Evolutionary conservation across 2,113 vertebrate species (phyloP).

Genomic region (Vulpes vulpes): DNA sequence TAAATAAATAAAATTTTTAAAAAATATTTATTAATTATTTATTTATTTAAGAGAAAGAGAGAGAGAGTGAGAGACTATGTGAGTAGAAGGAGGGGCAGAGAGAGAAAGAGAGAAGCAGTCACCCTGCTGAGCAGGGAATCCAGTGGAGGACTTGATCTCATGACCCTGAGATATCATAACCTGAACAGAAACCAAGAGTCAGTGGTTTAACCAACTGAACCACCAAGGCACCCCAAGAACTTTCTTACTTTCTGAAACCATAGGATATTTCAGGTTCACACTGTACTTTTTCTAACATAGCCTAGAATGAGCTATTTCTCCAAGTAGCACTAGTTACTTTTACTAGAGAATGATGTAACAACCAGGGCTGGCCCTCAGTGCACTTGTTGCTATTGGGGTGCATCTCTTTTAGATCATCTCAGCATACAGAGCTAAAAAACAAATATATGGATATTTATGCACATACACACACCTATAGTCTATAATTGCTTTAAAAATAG

Average conservation of each 20-base stretch:
- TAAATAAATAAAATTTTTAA: too few species aligned
- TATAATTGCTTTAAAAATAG: conserved; percentile 5
- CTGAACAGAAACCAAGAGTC: background rate
- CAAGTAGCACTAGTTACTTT: background rate
- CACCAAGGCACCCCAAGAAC: background rate
- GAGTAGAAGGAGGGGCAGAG: background rate
- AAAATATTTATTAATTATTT: background rate
- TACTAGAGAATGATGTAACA: conserved; percentile 16
- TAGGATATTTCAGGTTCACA: background rate
- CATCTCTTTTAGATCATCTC: background rate
- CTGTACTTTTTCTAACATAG: background rate
- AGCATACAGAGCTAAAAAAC: background rate
- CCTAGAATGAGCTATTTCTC: background rate
- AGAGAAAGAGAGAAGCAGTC: background rate
- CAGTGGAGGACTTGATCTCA: background rate
- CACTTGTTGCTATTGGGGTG: background rate
- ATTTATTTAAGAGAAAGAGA: background rate
- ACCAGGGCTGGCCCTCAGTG: background rate
- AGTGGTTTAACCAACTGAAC: background rate
- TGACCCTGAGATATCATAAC: background rate
- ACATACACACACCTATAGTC: background rate
- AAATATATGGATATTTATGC: background rate
- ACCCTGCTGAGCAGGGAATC: background rate
- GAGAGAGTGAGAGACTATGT: background rate
- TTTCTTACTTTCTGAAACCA: background rate